phyloP scores from a whole-genome alignment of 2,113 vertebrate genomes.

The Clarias gariepinus region DNA sequence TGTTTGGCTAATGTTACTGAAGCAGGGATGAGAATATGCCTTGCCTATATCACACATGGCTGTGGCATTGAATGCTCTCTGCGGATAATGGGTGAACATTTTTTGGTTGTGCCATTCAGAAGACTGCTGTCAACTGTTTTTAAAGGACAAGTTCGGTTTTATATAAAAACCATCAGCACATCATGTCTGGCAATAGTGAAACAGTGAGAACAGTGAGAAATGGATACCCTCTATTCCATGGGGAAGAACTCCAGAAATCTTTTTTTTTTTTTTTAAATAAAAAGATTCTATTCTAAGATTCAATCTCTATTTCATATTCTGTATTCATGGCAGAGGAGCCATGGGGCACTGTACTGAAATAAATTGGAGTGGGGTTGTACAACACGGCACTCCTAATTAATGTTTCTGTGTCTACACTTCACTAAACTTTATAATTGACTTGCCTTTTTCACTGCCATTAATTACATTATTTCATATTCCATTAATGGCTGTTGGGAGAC shows the following conservation, averaged over 20 bases:
- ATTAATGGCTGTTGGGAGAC: constrained; percentile 88
- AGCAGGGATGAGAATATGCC: not conserved
- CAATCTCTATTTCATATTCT: constrained; percentile 12
- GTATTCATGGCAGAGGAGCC: constrained; percentile 35
- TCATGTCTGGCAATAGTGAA: not conserved
- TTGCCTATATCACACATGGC: not conserved
- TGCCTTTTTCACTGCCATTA: constrained; percentile 94
- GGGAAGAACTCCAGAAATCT: constrained; percentile 5
- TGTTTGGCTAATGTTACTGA: not conserved
- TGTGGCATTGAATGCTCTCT: not conserved
- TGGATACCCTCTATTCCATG: not conserved
- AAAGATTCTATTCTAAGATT: too few species aligned
- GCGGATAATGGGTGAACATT: not conserved
- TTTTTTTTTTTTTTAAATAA: too few species aligned
- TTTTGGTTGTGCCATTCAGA: not conserved
- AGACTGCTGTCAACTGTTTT: not conserved
- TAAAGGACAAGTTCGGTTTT: not conserved
- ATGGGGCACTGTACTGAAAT: constrained; percentile 64
- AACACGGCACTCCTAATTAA: constrained; percentile 82
- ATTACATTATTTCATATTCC: constrained; percentile 96
- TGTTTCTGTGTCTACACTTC: constrained; percentile 91
- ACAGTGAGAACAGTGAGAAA: not conserved
- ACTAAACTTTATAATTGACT: constrained; percentile 98
- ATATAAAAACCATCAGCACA: not conserved
- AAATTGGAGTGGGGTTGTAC: constrained; percentile 80